Evolutionary conservation across 2,113 vertebrate species (phyloP), one percentile per base, ranked within the genome.

Genomic region (Brachyistius frenatus): DNA sequence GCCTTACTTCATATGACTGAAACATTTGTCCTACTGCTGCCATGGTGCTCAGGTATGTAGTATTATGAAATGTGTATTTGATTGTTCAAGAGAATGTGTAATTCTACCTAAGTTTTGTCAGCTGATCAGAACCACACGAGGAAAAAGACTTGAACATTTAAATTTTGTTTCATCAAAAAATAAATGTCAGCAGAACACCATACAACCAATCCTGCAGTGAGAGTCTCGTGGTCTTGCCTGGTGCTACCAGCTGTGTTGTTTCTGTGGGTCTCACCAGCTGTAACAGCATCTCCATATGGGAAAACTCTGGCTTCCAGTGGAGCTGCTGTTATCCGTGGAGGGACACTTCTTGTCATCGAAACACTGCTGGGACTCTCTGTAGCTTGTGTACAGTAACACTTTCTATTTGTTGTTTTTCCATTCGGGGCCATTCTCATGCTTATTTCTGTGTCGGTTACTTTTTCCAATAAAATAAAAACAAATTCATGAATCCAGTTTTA

Each of bases 271-370:
- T 92, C 88, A 64, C 94, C 92, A 93, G 87, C 86, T 95, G 94
- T 95, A 94, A 95, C 94, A 95, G 94, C 92, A 93, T 91, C 94
- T 95, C 93, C 94, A 94, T 93, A 89, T 94, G 94, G 94, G 91
- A 93, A 81, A 87, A 37, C 46, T 92, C 46, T 85, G 73, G 86
- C 76, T 88, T 92, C 94, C 94, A 94, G 93, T 95, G 94, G 94
- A 94, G 91, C 85, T 91, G 93, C 93, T 95, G 94, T 94, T 94
- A 94, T 88, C 73, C 83, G 75, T 91, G 90, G 91, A 73, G 92
- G 92, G 93, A 91, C 91, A 89, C 93, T 93, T 49, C 74, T 82
- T 62, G 47, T 76, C 91, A 75, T 58, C 78, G 5, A 23, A 61
- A 73, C 64, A 10, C n/a, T 78, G 60, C 30, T 23, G 33, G 50